Evolutionary conservation across 2,797 vertebrate species (phyloP).

Genomic region (Falco berigora): DNA sequence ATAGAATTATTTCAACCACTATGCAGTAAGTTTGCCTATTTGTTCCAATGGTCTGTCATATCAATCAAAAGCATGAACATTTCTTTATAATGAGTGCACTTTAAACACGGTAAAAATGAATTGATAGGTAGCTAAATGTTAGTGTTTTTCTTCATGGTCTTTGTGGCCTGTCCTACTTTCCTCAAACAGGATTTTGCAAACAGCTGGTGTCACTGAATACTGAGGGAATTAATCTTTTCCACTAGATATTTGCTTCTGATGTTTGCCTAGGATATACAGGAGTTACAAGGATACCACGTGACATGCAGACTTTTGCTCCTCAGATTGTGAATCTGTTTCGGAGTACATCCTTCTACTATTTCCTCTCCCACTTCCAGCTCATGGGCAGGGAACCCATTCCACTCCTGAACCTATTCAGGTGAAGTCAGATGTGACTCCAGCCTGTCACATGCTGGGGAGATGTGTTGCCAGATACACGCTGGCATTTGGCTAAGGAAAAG

Average conservation of each 20-base stretch:
- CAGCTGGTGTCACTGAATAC: slow-evolving; percentile 46
- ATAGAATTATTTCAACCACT: neutral
- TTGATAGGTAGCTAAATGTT: neutral
- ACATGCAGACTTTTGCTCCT: neutral
- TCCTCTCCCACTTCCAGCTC: neutral
- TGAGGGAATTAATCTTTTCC: slow-evolving; percentile 29
- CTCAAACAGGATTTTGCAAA: slow-evolving; percentile 22
- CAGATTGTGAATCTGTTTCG: neutral
- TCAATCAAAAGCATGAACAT: neutral
- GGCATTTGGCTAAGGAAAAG: neutral
- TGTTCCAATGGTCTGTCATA: neutral
- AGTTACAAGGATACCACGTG: neutral
- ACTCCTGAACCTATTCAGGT: neutral
- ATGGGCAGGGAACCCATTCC: neutral
- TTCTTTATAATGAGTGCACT: neutral
- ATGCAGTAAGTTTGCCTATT: neutral
- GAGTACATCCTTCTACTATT: neutral
- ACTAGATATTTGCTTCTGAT: neutral
- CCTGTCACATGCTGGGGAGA: neutral
- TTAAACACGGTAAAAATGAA: neutral
- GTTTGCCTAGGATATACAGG: neutral
- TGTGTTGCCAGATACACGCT: neutral
- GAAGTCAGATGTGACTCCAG: neutral
- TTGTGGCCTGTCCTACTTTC: slow-evolving; percentile 53
- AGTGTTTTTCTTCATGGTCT: neutral